Evolutionary conservation across 2,888 invertebrate species (phyloP).

Genomic region (Nycteola revayana): DNA sequence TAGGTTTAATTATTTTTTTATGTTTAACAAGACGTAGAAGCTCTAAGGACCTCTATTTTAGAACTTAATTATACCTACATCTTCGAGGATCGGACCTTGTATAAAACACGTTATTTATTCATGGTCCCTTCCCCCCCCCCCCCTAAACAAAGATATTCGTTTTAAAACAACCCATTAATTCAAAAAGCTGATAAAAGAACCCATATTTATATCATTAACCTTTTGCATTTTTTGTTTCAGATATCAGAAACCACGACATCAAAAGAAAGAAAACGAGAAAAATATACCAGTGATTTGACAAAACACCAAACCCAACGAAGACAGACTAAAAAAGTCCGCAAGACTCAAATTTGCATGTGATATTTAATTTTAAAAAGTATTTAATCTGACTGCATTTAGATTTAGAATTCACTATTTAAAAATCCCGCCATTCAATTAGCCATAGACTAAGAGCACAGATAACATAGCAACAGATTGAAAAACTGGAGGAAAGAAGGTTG

Average conservation of each 20-base stretch:
- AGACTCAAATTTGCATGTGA: constrained; percentile 76
- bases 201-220: constrained; percentile 4
- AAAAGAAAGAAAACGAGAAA: constrained; percentile 15
- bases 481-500: constrained; percentile 33
- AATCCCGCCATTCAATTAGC: constrained; percentile 22
- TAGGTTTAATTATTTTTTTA: too few species aligned
- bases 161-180: too few species aligned
- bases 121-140: too few species aligned
- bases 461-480: constrained; percentile 16
- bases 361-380: constrained; percentile 47
- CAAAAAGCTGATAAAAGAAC: background rate
- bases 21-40: too few species aligned
- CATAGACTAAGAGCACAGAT: constrained; percentile 22
- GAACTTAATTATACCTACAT: too few species aligned
- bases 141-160: too few species aligned
- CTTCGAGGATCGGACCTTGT: too few species aligned
- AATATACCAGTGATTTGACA: constrained; percentile 19
- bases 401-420: constrained; percentile 34
- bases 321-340: constrained; percentile 58
- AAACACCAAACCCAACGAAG: constrained; percentile 27
- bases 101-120: too few species aligned
- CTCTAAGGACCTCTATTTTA: too few species aligned
- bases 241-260: constrained; percentile 20
- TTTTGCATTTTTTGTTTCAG: constrained; percentile 18
- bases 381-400: constrained; percentile 48